Evolutionary conservation across 1,140 invertebrate species (phyloP).

Genomic region (Caenorhabditis latens): DNA sequence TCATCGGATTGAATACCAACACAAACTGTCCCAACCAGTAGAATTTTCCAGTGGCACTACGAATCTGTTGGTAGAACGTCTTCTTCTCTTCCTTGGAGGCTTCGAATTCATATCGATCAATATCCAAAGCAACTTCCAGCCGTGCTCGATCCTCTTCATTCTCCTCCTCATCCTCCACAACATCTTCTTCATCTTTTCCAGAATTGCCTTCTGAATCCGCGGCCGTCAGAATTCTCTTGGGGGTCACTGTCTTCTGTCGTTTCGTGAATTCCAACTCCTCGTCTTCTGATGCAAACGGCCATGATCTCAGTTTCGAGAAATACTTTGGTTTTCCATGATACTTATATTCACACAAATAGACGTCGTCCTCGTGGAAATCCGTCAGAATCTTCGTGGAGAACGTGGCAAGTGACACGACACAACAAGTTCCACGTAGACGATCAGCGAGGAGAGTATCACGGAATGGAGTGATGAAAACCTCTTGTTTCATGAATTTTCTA

Average conservation of each 20-base stretch:
- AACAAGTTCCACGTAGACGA: constrained; percentile 91
- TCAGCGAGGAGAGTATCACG: constrained; percentile 87
- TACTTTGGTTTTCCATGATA: constrained; percentile 82
- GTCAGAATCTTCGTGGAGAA: constrained; percentile 85
- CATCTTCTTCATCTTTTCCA: neutral
- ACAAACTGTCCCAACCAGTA: constrained; percentile 71
- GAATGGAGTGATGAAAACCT: constrained; percentile 88
- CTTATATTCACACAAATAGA: constrained; percentile 95
- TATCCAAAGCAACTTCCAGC: constrained; percentile 10
- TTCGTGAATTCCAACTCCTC: constrained; percentile 54
- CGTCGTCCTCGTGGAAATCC: constrained; percentile 90
- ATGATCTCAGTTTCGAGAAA: constrained; percentile 68
- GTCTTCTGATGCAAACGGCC: constrained; percentile 68
- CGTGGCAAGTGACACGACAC: constrained; percentile 93
- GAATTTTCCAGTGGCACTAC: constrained; percentile 65
- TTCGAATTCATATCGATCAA: constrained; percentile 3
- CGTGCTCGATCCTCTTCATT: constrained; percentile 20
- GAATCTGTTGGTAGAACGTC: constrained; percentile 76
- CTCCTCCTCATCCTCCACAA: neutral
- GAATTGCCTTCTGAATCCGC: neutral
- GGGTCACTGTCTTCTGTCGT: neutral
- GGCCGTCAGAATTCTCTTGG: constrained; percentile 1
- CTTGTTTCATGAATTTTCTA: constrained; percentile 86
- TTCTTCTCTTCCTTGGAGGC: constrained; percentile 59
- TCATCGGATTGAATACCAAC: constrained; percentile 70